phyloP scores from a whole-genome alignment of 2,797 vertebrate genomes.

The Centroberyx gerrardi region DNA sequence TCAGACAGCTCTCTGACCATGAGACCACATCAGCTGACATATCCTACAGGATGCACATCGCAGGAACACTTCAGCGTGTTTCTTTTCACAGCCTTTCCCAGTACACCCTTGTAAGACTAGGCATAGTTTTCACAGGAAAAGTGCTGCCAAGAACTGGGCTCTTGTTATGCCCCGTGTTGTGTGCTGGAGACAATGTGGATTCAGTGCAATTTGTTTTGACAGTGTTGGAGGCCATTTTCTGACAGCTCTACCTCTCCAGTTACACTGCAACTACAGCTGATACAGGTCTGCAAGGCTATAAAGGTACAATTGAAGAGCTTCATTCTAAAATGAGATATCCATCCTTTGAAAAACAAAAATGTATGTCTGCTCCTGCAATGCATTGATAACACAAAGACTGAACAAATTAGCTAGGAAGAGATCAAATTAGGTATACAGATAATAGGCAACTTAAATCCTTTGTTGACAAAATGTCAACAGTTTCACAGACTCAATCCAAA shows the following conservation, averaged over 20 bases:
- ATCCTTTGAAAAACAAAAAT: neutral
- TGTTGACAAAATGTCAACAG: neutral
- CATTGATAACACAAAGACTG: slow-evolving; percentile 4
- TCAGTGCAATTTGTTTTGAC: slow-evolving; percentile 37
- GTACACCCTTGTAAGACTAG: slow-evolving; percentile 13
- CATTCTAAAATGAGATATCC: neutral
- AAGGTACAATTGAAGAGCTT: slow-evolving; percentile 5
- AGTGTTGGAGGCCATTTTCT: slow-evolving; percentile 39
- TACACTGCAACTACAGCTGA: slow-evolving; percentile 18
- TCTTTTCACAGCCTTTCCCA: slow-evolving; percentile 46
- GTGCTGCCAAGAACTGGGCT: slow-evolving; percentile 32
- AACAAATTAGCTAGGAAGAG: neutral
- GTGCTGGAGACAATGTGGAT: slow-evolving; percentile 29
- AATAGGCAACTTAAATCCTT: neutral
- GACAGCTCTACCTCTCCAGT: slow-evolving; percentile 7
- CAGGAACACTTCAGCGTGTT: slow-evolving; percentile 31
- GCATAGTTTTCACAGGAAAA: slow-evolving; percentile 2
- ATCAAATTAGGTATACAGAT: neutral
- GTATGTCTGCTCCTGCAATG: neutral
- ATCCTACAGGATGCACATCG: slow-evolving; percentile 43
- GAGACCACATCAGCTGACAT: slow-evolving; percentile 28
- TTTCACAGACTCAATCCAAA: neutral
- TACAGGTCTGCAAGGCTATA: slow-evolving; percentile 9
- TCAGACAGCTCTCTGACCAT: slow-evolving; percentile 44
- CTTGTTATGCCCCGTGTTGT: slow-evolving; percentile 28